These are phyloP conservation scores for Synergus japonicus DNA, from an alignment of 2,888 invertebrate genomes.

Conservation along the genomic window DNA sequence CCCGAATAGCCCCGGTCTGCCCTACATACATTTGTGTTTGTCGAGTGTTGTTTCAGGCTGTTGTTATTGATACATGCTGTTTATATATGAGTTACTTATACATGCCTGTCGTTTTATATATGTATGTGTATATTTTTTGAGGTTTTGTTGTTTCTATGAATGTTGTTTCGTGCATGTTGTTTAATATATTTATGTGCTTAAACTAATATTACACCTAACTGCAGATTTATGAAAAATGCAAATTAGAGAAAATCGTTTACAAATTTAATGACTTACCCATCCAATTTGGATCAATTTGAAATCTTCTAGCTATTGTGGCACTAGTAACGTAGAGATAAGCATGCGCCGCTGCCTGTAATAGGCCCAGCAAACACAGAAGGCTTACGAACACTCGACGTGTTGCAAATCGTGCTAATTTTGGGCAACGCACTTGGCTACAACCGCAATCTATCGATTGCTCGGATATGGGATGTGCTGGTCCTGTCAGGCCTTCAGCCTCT, in stretches of 20 bases:
- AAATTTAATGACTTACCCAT: conserved; percentile 63
- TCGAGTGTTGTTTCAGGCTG: no score
- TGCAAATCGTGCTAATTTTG: conserved; percentile 72
- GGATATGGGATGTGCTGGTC: conserved; percentile 73
- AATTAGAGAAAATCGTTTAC: background rate
- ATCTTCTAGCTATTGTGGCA: conserved; percentile 70
- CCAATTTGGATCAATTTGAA: conserved; percentile 66
- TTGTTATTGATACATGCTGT: no score
- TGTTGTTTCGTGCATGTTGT: no score
- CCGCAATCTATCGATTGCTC: conserved; percentile 73
- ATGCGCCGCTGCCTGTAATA: conserved; percentile 69
- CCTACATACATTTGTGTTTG: no score
- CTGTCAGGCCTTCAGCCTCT: conserved; percentile 70
- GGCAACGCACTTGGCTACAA: conserved; percentile 69
- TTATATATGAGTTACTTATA: no score
- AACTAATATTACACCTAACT: no score
- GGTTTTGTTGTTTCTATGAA: no score
- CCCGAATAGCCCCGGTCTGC: no score
- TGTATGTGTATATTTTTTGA: no score
- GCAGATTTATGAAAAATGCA: background rate
- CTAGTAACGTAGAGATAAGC: conserved; percentile 68
- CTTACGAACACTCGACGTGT: conserved; percentile 69
- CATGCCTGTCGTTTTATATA: no score
- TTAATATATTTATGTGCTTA: no score
- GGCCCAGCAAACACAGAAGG: conserved; percentile 69